A percentile compares a stretch with the other conserved stretches of the same genome.
phyloP scores from a whole-genome alignment of 1,140 invertebrate genomes.

The Pogonognathellus flavescens region DNA sequence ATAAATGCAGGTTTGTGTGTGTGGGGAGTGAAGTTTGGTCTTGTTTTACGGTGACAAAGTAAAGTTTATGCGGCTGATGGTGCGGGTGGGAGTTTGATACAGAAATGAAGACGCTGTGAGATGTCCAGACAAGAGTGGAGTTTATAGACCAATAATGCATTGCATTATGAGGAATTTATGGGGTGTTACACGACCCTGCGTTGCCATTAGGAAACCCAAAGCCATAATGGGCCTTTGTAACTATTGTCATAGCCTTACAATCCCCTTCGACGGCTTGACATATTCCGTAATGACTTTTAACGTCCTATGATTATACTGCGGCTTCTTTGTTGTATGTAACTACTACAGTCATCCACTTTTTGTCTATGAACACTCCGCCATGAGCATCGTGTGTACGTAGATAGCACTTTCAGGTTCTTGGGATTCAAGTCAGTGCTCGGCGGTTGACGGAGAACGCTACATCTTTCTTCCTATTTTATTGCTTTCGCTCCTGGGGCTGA shows the following conservation, averaged over 20 bases:
- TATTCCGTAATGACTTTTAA: neutral
- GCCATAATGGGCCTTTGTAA: slow-evolving; percentile 1
- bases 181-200: neutral
- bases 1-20: no score
- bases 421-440: neutral
- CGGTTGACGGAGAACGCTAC: neutral
- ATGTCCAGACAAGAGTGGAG: neutral
- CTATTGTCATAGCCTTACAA: neutral
- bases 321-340: neutral
- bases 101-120: neutral
- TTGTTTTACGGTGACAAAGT: neutral
- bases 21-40: neutral
- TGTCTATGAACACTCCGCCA: neutral
- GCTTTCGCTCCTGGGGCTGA: neutral
- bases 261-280: neutral
- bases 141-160: slow-evolving; percentile 12
- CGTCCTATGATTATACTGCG: neutral
- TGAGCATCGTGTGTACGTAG: neutral
- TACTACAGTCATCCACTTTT: neutral
- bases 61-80: neutral
- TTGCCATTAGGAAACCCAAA: neutral
- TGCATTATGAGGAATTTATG: slow-evolving; percentile 27
- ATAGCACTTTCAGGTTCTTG: neutral
- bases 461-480: neutral
- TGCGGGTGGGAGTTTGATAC: neutral